These are phyloP conservation scores for Zaprionus inermis DNA, from an alignment of 1,140 invertebrate species.

Conservation along the genomic window DNA sequence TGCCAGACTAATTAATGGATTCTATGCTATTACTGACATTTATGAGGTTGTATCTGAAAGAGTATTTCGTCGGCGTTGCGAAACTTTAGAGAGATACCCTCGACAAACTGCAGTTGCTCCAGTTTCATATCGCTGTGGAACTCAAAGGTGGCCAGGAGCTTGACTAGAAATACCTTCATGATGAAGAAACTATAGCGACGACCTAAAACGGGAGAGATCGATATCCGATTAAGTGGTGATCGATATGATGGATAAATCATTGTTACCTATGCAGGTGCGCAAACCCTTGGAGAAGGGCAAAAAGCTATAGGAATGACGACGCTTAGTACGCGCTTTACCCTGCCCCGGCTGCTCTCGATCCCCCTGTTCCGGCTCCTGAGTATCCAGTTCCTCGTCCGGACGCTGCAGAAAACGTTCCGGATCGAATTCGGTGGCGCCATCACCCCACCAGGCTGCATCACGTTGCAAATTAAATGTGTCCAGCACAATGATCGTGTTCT, in stretches of 20 bases:
- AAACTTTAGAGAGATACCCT: constrained; percentile 78
- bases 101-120: constrained; percentile 66
- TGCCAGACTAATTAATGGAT: neutral
- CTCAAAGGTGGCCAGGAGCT: constrained; percentile 66
- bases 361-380: constrained; percentile 13
- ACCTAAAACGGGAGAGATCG: constrained; percentile 34
- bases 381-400: constrained; percentile 4
- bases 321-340: constrained; percentile 1
- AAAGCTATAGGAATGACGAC: constrained; percentile 88
- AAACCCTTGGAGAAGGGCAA: constrained; percentile 91
- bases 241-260: neutral
- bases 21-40: neutral
- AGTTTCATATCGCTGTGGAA: constrained; percentile 62
- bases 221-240: neutral
- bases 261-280: constrained; percentile 87
- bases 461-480: constrained; percentile 82
- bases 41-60: constrained; percentile 55
- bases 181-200: constrained; percentile 74
- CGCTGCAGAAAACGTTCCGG: constrained; percentile 89
- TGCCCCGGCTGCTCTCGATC: neutral
- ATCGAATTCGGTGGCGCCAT: constrained; percentile 89
- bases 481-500: constrained; percentile 71
- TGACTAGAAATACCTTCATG: constrained; percentile 75
- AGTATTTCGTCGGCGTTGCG: constrained; percentile 71
- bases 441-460: constrained; percentile 74